Base-by-base conservation (phyloP, 2,888 invertebrate species). In the Atherix ibis region DNA sequence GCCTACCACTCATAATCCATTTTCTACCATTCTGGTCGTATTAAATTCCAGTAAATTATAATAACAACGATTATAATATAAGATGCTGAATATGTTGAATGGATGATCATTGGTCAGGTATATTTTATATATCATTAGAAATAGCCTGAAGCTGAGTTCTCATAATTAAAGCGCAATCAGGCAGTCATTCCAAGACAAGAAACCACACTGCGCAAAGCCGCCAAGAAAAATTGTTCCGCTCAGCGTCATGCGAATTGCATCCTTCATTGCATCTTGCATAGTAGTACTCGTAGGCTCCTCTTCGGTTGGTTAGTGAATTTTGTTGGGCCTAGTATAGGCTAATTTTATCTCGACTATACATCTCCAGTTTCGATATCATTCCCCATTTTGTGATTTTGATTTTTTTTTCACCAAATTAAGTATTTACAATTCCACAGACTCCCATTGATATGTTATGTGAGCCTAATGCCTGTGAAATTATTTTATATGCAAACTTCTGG, bases 141-240 rank as follows among this genome's bases (percentile, higher is more conserved):
- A 32, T 22, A 36, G 36, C 36, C 36, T 8, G 32, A 3, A 24
- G 36, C 27, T 22, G 13, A 36, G 34, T 37, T 37, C 37, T 34
- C 37, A 37, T 34, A 37, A 37, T 37, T 37, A 37, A 37, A 37
- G 37, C 33, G 34, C 34, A 37, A 37, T 37, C 37, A 37, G 31
- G 34, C 37, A 37, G 33, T 33, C 30, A 32, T 35, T 35, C 18
- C 26, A 30, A 30, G 16, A 31, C 18, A 30, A 35, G 29, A 33
- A 8, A n/a, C 9, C n/a, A 14, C 18, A 30, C n/a, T 30, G 17
- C 9, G 16, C 13, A 3, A 2, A 4, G 13, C 5, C 26, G 13
- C n/a, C 26, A 10, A 26, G 26, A 26, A 13, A 26, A n/a, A n/a
- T 26, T n/a, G 10, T 13, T n/a, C 26, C 4, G 14, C 10, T 15